These are phyloP conservation scores for Rachycentron canadum DNA, from an alignment of 2,797 vertebrate species.

Conservation along the genomic window DNA sequence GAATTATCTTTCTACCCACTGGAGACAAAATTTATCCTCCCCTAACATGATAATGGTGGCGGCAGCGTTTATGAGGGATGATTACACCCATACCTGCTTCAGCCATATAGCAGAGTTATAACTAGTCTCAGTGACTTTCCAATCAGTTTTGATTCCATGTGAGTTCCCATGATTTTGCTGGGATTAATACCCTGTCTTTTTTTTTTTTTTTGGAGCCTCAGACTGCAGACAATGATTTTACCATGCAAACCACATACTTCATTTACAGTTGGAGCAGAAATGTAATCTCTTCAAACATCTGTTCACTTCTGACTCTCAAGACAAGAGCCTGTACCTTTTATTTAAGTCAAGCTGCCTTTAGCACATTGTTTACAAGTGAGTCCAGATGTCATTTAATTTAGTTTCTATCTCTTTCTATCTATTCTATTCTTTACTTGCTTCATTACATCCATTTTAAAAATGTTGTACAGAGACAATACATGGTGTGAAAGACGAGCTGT, in stretches of 20 bases:
- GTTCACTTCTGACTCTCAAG: conserved; percentile 90
- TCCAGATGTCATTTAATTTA: neutral
- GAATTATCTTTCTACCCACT: too few species aligned
- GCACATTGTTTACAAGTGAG: conserved; percentile 13
- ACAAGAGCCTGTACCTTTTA: conserved; percentile 74
- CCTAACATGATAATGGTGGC: too few species aligned
- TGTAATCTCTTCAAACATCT: conserved; percentile 94
- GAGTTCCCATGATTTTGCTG: neutral
- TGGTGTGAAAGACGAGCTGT: neutral
- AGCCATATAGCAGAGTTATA: too few species aligned
- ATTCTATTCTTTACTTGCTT: too few species aligned
- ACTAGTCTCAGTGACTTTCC: neutral
- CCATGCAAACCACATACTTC: conserved; percentile 89
- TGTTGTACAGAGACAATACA: neutral
- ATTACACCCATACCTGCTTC: too few species aligned
- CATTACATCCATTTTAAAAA: neutral
- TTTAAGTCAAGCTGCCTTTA: neutral
- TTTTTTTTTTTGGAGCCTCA: neutral
- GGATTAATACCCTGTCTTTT: neutral
- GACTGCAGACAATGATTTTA: conserved; percentile 81
- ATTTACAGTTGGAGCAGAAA: conserved; percentile 90
- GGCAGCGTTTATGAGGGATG: too few species aligned
- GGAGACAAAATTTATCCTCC: too few species aligned
- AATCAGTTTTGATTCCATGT: neutral
- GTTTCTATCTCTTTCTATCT: neutral